These are phyloP conservation scores for Brenthis hecate DNA, from an alignment of 2,888 invertebrate species.

Conservation along the genomic window DNA sequence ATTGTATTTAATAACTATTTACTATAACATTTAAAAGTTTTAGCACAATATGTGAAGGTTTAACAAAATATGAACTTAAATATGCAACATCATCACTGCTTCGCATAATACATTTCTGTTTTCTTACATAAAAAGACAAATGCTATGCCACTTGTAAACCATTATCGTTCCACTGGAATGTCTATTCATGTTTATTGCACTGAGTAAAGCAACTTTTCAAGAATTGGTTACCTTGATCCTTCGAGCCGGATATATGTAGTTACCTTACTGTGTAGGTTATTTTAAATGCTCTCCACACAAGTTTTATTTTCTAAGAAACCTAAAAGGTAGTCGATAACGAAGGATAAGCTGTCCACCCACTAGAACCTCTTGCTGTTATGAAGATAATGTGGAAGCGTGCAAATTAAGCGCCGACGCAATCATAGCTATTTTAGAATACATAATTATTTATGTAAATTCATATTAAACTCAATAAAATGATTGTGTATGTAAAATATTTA, in stretches of 20 bases:
- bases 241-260: constrained; percentile 36
- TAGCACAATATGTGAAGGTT: not conserved
- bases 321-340: constrained; percentile 43
- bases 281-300: not conserved
- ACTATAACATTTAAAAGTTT: no score
- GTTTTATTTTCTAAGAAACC: constrained; percentile 39
- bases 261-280: constrained; percentile 18
- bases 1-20: no score
- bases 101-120: constrained; percentile 2
- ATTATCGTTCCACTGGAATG: constrained; percentile 19
- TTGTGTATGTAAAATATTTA: no score
- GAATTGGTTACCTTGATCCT: constrained; percentile 36
- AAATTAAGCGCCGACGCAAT: constrained; percentile 52
- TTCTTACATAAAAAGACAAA: constrained; percentile 11
- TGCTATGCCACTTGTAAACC: constrained; percentile 7
- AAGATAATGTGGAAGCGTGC: constrained; percentile 48
- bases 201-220: constrained; percentile 26
- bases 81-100: constrained; percentile 3
- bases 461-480: not conserved
- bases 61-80: not conserved
- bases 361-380: constrained; percentile 50
- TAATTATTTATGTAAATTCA: constrained; percentile 19
- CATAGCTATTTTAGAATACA: constrained; percentile 45
- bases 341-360: constrained; percentile 52
- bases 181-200: constrained; percentile 25